Evolutionary conservation across 2,113 vertebrate species (phyloP), one percentile per base, ranked within the genome.

Genomic region (Petaurus breviceps): DNA sequence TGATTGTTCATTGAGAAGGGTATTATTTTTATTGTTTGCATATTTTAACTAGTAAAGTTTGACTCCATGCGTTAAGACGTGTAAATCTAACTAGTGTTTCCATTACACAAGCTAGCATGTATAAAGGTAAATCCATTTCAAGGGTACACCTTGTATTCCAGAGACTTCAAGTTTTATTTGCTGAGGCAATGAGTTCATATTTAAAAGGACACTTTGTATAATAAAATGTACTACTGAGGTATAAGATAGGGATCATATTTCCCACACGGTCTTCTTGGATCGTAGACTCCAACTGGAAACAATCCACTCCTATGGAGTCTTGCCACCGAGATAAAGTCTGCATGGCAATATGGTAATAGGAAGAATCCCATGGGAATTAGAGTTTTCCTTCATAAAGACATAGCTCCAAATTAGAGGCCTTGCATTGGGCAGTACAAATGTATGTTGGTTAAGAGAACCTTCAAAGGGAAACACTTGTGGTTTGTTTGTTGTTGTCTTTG

Each of bases 201-300:
- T 84, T 7, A 43, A 19, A 84, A 43, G n/a, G 37, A 43, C n/a
- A 43, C 53, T 31, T 47, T 51, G 19, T 3, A 51, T 52, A 52
- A 26, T 26, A 51, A 92, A 92, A 55, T 51, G 43, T 51, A 51
- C 23, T 2, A 3, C 12, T 23, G 6, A 25, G 51, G 3, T 94
- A 19, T 50, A 50, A n/a, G n/a, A 3, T 0, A 49, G n/a, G 49
- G 37, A 84, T 28, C 95, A 84, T 84, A 84, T 89, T 23, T 25
- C 28, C 47, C 49, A 93, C n/a, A 24, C 23, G 51, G 89, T 92
- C 46, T 94, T 96, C 94, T 24, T 93, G 24, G 92, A 14, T 91
- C 95, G 95, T 96, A 61, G n/a, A 91, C 28, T 53, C 3, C 51
- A 92, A 93, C 8, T n/a, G 28, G 55, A 95, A 93, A 91, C 51